phyloP scores from a whole-genome alignment of 2,888 invertebrate genomes.

The Pomacea canaliculata region DNA sequence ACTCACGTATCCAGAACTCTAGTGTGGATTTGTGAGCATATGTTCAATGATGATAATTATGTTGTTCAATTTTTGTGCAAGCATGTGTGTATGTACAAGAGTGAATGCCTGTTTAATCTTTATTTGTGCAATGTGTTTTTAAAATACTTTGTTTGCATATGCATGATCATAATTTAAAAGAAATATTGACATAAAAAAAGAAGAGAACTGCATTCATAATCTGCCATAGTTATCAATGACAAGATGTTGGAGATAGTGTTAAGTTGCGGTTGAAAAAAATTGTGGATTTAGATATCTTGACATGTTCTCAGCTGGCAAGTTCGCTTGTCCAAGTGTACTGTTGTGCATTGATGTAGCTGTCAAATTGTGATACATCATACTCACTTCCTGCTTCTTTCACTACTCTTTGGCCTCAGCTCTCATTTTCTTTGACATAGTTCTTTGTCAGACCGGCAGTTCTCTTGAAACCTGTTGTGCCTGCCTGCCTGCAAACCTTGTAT shows the following conservation, averaged over 20 bases:
- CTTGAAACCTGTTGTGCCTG: slow-evolving; percentile 5
- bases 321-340: background rate
- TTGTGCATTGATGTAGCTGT: slow-evolving; percentile 1
- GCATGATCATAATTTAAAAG: slow-evolving; percentile 17
- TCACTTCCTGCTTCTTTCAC: too few relatives aligned
- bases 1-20: slow-evolving; percentile 28
- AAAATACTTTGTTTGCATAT: slow-evolving; percentile 18
- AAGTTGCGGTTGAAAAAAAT: background rate
- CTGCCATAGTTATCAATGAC: slow-evolving; percentile 12
- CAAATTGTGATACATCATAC: background rate
- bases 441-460: slow-evolving; percentile 2
- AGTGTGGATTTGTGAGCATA: slow-evolving; percentile 23
- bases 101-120: background rate
- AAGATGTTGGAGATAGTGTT: slow-evolving; percentile 8
- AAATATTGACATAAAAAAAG: background rate
- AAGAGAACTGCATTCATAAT: slow-evolving; percentile 2
- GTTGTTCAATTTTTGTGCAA: background rate
- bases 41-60: slow-evolving; percentile 7
- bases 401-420: background rate
- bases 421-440: background rate
- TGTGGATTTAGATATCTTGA: slow-evolving; percentile 1
- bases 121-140: slow-evolving; percentile 25
- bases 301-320: background rate
- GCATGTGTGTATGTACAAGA: too few relatives aligned
- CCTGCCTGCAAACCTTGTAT: background rate